phyloP scores from a whole-genome alignment of 2,797 vertebrate genomes.

The Miichthys miiuy region DNA sequence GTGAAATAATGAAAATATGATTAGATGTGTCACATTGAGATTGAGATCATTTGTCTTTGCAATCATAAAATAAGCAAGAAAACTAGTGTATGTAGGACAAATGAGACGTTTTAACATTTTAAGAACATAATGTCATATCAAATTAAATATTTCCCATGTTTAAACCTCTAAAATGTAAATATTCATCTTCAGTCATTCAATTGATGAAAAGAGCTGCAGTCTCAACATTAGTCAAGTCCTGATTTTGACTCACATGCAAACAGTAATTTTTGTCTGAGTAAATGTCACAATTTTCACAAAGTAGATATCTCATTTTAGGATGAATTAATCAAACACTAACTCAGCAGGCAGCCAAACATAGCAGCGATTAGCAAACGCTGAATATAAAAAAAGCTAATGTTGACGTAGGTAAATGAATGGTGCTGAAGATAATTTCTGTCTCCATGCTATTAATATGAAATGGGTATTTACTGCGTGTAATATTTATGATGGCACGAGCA shows the following conservation, averaged over 20 bases:
- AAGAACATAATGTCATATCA: neutral
- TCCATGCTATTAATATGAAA: constrained; percentile 9
- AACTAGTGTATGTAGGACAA: neutral
- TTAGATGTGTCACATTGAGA: constrained; percentile 1
- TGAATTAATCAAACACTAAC: constrained; percentile 24
- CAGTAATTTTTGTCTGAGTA: constrained; percentile 21
- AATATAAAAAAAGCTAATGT: constrained; percentile 13
- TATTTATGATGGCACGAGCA: neutral
- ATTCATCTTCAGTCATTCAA: neutral
- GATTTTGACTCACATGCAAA: constrained; percentile 3
- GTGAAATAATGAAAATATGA: constrained; percentile 27
- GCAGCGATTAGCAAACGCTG: constrained; percentile 12
- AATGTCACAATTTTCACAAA: constrained; percentile 21
- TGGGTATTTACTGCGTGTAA: neutral
- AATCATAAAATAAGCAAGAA: neutral
- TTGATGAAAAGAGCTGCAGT: neutral
- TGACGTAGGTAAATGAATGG: constrained; percentile 8
- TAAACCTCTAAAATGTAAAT: neutral
- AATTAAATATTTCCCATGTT: neutral
- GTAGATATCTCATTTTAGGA: constrained; percentile 12
- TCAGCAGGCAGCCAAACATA: constrained; percentile 36
- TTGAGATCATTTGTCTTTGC: neutral
- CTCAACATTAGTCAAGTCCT: neutral
- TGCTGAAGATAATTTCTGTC: neutral
- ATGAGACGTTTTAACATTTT: neutral